Evolutionary conservation across 2,797 vertebrate species (phyloP).

Genomic region (Sebastolobus altivelis): DNA sequence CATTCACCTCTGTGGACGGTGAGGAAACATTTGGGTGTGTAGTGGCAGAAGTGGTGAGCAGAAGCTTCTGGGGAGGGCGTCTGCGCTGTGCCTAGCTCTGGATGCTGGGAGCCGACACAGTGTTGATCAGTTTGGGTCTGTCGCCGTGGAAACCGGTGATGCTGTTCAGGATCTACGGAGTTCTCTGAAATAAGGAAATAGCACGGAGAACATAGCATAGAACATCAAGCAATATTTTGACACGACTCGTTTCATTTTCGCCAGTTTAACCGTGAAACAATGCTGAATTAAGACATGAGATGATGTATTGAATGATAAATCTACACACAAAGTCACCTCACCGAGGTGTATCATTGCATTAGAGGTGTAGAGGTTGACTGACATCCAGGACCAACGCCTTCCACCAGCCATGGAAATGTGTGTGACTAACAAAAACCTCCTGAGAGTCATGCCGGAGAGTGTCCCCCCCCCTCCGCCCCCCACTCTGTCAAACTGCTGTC

Average conservation of each 20-base stretch:
- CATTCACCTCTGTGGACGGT: slow-evolving; percentile 79
- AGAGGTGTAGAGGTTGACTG: background rate
- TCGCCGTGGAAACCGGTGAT: slow-evolving; percentile 69
- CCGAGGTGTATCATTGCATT: background rate
- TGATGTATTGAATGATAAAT: background rate
- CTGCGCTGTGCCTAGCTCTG: slow-evolving; percentile 77
- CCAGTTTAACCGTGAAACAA: background rate
- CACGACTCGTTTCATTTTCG: background rate
- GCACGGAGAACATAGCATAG: background rate
- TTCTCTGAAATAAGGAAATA: slow-evolving; percentile 53
- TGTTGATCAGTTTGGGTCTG: slow-evolving; percentile 80
- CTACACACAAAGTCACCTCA: no score
- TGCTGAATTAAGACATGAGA: background rate
- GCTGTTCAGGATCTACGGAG: slow-evolving; percentile 48
- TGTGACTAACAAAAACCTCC: slow-evolving; percentile 82
- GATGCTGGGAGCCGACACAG: slow-evolving; percentile 75
- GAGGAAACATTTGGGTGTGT: slow-evolving; percentile 82
- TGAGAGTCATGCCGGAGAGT: slow-evolving; percentile 76
- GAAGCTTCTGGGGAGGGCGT: slow-evolving; percentile 76
- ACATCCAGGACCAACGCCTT: background rate
- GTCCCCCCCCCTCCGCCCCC: background rate
- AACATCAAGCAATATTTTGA: background rate
- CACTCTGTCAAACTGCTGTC: background rate
- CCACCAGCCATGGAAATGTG: slow-evolving; percentile 27
- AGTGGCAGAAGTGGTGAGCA: slow-evolving; percentile 76